Evolutionary conservation across 2,888 invertebrate species (phyloP), one percentile per base, ranked within the genome.

Genomic region (Patella ulyssiponensis): DNA sequence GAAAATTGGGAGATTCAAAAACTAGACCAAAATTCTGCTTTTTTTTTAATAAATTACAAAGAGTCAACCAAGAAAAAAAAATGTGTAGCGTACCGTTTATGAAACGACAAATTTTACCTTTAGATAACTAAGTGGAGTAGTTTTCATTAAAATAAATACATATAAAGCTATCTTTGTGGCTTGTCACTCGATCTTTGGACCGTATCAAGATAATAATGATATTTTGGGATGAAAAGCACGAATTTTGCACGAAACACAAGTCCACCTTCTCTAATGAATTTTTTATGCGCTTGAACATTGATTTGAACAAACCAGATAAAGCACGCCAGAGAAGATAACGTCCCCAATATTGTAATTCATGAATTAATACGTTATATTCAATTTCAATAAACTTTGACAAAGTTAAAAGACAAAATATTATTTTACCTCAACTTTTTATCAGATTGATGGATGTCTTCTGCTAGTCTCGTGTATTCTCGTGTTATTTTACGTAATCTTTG

Each of bases 191-290:
- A 76, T 78, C 78, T 80, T 77, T 77, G 80, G 73, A 77, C 80
- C 71, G 77, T 77, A 75, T 77, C 75, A 73, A 69, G 69, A 77
- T 74, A 73, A 80, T 81, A 80, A 79, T 74, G 77, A 79, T 78
- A 74, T 82, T 84, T 84, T 81, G 78, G 80, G 83, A 78, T 78
- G 82, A 83, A 84, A 84, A 82, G 81, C 76, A 78, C 79, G 78
- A 77, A 83, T 81, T 78, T 79, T 73, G 77, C 81, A 77, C 77
- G 74, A 83, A 80, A 81, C 44, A 44, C 44, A 44, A 44, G 44
- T 44, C 44, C 7, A 44, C 7, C 44, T 44, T 44, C 44, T 44
- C 44, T 44, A 9, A 44, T 44, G 44, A 44, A 44, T 44, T 44
- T 44, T 44, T 44, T 44, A 44, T 44, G 44, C 44, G 44, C 44